These are phyloP conservation scores for Lasioglossum vierecki DNA, from an alignment of 2,888 invertebrate species.

Conservation along the genomic window DNA sequence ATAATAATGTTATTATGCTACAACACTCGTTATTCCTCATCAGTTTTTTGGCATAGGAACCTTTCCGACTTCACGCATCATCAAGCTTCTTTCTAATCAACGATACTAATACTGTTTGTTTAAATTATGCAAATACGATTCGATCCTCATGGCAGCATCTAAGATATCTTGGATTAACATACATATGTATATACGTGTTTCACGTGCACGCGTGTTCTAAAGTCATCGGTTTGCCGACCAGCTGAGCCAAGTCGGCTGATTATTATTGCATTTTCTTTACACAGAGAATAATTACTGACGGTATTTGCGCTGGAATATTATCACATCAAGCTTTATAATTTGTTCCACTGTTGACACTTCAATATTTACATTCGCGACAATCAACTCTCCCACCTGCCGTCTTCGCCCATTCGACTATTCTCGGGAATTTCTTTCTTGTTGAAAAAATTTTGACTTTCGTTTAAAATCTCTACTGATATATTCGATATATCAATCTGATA, in stretches of 20 bases:
- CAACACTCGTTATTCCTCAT: conserved; percentile 51
- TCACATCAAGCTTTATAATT: conserved; percentile 37
- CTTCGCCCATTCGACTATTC: neutral
- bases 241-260: conserved; percentile 30
- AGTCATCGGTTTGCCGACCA: conserved; percentile 40
- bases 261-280: conserved; percentile 43
- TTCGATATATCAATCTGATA: conserved; percentile 20
- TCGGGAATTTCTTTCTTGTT: conserved; percentile 4
- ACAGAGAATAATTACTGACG: conserved; percentile 22
- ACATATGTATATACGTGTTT: conserved; percentile 10
- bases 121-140: conserved; percentile 58
- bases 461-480: conserved; percentile 12
- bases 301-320: conserved; percentile 18
- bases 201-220: conserved; percentile 18
- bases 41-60: conserved; percentile 71
- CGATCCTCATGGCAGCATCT: conserved; percentile 37
- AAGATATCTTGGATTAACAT: conserved; percentile 22
- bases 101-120: conserved; percentile 70
- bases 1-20: conserved; percentile 67
- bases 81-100: conserved; percentile 66
- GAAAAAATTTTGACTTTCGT: conserved; percentile 14
- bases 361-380: conserved; percentile 22
- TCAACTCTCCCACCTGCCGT: conserved; percentile 3
- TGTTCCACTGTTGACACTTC: conserved; percentile 18
- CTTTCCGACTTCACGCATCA: conserved; percentile 55